phyloP scores from a whole-genome alignment of 2,797 vertebrate species.

The Malurus leucopterus region DNA sequence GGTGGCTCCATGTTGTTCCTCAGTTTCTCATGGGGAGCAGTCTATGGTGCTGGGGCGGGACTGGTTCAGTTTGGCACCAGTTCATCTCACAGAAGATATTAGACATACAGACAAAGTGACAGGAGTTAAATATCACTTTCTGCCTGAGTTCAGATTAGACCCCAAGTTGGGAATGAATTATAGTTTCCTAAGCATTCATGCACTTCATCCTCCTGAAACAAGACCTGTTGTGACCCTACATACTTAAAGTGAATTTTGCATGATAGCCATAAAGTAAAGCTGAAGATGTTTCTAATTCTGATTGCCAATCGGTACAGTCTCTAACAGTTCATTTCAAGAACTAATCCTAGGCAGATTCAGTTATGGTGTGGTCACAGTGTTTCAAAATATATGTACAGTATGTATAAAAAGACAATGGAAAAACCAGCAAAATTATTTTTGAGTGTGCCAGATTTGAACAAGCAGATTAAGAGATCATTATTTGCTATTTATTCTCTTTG shows the following conservation, averaged over 20 bases:
- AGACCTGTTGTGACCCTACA: not conserved
- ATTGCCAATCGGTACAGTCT: slow-evolving; percentile 17
- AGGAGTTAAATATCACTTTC: not conserved
- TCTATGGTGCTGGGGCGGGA: not conserved
- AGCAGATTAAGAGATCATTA: not conserved
- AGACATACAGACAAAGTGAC: not conserved
- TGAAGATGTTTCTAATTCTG: slow-evolving; percentile 46
- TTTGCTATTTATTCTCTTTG: not conserved
- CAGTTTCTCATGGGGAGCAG: not conserved
- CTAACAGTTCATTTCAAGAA: slow-evolving; percentile 5
- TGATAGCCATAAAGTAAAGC: not conserved
- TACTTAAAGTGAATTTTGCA: not conserved
- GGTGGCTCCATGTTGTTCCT: not conserved
- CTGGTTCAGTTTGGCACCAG: not conserved
- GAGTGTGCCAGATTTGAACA: not conserved
- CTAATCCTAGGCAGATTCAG: slow-evolving; percentile 4
- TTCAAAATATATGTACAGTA: not conserved
- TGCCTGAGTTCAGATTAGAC: not conserved
- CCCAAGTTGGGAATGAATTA: not conserved
- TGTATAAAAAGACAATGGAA: not conserved
- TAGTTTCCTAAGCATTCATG: not conserved
- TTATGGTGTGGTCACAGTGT: slow-evolving; percentile 7
- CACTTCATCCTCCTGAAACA: not conserved
- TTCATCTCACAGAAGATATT: not conserved
- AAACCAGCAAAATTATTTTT: not conserved